Evolutionary conservation across 2,888 invertebrate genomes (phyloP), one percentile per base, ranked within the genome.

Genomic region (Matsumyia berberina): DNA sequence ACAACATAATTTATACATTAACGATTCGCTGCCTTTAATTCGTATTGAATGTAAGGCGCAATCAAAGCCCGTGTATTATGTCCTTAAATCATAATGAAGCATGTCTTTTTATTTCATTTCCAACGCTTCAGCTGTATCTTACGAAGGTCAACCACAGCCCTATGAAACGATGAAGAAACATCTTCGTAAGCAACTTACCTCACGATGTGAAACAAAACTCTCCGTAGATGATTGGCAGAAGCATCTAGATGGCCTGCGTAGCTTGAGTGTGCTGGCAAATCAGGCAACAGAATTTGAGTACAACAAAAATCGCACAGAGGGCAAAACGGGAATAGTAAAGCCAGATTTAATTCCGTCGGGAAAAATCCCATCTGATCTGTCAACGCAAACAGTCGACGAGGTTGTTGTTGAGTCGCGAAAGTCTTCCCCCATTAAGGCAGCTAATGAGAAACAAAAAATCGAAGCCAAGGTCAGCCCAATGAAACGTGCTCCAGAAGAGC

Each of bases 11-110:
- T 94, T 96, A 89, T 94, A 94, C 88, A 95, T 97, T 88, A 96
- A 96, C 90, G 96, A 96, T 90, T 95, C 95, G 88, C 92, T 97
- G 88, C 94, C 95, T 88, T 93, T 97, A 81, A 93, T 95, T 72
- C 94, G 96, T 90, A 94, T 96, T 90, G 95, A 96, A 93, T 96
- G 96, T 96, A 93, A 93, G 94, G 88, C 79, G 86, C 77, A 74
- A 64, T 49, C 73, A 81, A 42, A 29, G 12, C 12, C 35, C 15
- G 15, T 12, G 55, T 72, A 35, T 42, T 33, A 29, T 49, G 12
- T 39, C 8, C 11, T 44, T 11, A 6, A 9, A 44, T 39, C 7
- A 29, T 86, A 57, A 29, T 24, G n/a, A 6, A n/a, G n/a, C n/a
- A 62, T 58, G 44, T 33, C 12, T 44, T 33, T 58, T 66, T 67